Base-by-base conservation (phyloP, 2,888 invertebrate genomes). In the Nephrotoma guestfalica region DNA sequence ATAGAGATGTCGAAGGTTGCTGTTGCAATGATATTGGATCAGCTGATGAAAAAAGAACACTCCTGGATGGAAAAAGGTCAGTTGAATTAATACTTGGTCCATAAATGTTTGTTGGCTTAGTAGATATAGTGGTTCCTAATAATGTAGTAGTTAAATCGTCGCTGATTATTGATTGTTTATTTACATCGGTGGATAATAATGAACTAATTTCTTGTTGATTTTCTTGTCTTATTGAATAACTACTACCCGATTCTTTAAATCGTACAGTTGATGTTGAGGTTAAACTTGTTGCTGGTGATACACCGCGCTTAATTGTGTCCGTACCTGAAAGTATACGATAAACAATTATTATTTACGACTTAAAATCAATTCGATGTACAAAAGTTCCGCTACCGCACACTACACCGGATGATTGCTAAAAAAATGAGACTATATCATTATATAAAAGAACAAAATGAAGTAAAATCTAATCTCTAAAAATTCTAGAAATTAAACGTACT, bases 261-360 rank as follows among this genome's bases (percentile, higher is more conserved):
- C 89, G 90, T 86, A 89, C 89, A 87, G 90, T 90, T 89, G 91
- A 90, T 15, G 90, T 90, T 86, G 92, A 91, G 40, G 87, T 87
- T 42, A 88, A 87, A 84, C 88, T 88, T 18, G 87, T 87, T 86
- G 90, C 90, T 87, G 92, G 92, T 87, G 92, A 92, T 86, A 90
- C 90, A 88, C 92, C 92, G 86, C 92, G 90, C 88, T 92, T 92
- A 87, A 92, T 91, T 88, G 91, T 92, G 89, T 92, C 92, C 89
- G 91, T 91, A 89, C 91, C 91, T 92, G 43, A 13, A 86, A 87
- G 42, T 42, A 71, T 11, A 71, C 71, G 30, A 30, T 71, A 30
- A 30, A 71, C 30, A 30, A 30, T 47, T 71, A 71, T 71, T 71
- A 71, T 71, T 71, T 71, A 71, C 18, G 30, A 71, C 71, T 30